Percentiles rank a stretch among this genome's conserved stretches.
Evolutionary conservation across 2,797 vertebrate species (phyloP).

Genomic region (Peromyscus eremicus): DNA sequence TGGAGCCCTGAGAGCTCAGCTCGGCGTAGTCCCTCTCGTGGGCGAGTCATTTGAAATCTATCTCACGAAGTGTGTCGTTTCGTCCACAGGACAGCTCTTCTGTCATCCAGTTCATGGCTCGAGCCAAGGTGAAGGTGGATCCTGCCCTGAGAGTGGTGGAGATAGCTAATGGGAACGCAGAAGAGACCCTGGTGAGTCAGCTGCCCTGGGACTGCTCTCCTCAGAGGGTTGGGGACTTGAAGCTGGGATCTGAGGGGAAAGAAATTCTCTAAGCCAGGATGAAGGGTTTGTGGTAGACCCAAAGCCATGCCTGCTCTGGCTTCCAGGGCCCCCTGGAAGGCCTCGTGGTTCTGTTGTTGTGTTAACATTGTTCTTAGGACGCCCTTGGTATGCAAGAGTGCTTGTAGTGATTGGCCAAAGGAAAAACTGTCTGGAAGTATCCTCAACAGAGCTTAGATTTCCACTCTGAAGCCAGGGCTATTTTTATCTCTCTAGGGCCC

Average conservation of each 20-base stretch:
- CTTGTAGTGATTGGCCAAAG: neutral
- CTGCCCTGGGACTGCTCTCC: neutral
- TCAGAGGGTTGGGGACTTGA: neutral
- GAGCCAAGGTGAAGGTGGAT: slow-evolving; percentile 92
- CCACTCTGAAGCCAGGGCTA: slow-evolving; percentile 40
- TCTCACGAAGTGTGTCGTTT: neutral
- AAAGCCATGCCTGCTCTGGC: neutral
- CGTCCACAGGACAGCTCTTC: slow-evolving; percentile 95
- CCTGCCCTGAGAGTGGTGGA: slow-evolving; percentile 91
- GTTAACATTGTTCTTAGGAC: neutral
- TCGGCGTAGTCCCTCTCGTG: neutral
- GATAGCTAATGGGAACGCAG: slow-evolving; percentile 91
- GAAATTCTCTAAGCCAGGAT: neutral
- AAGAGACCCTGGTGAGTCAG: slow-evolving; percentile 94
- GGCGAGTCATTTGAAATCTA: neutral
- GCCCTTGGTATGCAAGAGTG: neutral
- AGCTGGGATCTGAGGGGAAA: neutral
- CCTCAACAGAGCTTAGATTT: slow-evolving; percentile 66
- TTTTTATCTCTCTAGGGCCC: slow-evolving; percentile 80
- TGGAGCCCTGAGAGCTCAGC: neutral
- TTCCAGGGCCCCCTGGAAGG: neutral
- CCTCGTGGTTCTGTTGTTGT: slow-evolving; percentile 36
- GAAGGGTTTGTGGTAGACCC: slow-evolving; percentile 3
- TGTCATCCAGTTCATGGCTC: slow-evolving; percentile 97
- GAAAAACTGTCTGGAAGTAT: slow-evolving; percentile 38